Evolutionary conservation across 1,140 invertebrate genomes (phyloP), one percentile per base, ranked within the genome.

Genomic region (Lycorma delicatula): DNA sequence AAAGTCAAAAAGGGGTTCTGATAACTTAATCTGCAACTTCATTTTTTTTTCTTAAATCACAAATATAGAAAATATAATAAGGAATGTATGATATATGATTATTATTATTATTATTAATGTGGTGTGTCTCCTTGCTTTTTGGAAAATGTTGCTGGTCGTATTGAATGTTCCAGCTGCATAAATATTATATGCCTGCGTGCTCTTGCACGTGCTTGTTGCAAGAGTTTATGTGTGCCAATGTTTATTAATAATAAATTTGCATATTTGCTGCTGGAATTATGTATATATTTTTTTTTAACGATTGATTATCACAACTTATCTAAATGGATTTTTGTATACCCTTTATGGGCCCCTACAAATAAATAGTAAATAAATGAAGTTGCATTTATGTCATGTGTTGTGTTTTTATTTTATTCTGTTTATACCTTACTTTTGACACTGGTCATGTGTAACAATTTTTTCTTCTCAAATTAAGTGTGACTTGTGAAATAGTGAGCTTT

Each of bases 281-380:
- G 18, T 23, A 41, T 22, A 12, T 41, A 47, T 4, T 44, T 53
- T 58, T 58, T 53, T 48, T 55, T 60, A 56, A 56, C 31, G 50
- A 50, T 60, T 38, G 36, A 52, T 59, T 58, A 52, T 58, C 49
- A 28, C n/a, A n/a, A n/a, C n/a, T n/a, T n/a, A n/a, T n/a, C n/a
- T 59, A 25, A 50, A 54, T 51, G 52, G 38, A 59, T 58, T 55
- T 61, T 49, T 58, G 54, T 38, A 50, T 18, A 54, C 31, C 46
- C 38, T 54, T 56, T 51, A 59, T 56, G 57, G 49, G 57, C 52
- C 59, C 60, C 60, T 56, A 34, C 23, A 49, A 56, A 57, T 47
- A 53, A 56, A 58, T 44, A 54, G 52, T 59, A 49, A 61, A 61
- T 59, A 64, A 61, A 63, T 53, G 57, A 59, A 60, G 62, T 61